Percentiles rank a stretch among this genome's conserved stretches.
Evolutionary conservation across 2,888 invertebrate genomes (phyloP).

Genomic region (Campaea margaritaria): DNA sequence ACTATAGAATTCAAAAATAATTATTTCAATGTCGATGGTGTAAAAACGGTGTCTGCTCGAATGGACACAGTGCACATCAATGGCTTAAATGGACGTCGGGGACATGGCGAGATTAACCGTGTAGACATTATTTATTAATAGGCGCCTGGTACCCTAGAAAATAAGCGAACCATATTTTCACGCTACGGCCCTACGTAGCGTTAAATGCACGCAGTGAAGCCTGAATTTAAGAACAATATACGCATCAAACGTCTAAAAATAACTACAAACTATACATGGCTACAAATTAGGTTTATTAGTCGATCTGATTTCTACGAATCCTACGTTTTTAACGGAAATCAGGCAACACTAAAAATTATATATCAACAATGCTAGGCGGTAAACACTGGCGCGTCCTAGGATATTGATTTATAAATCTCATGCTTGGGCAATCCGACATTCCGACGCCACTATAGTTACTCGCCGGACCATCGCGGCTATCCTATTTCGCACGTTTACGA

Average conservation of each 20-base stretch:
- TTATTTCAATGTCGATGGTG: slow-evolving; percentile 44
- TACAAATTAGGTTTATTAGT: not conserved
- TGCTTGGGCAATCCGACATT: slow-evolving; percentile 51
- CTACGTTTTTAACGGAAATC: slow-evolving; percentile 11
- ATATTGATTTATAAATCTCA: slow-evolving; percentile 64
- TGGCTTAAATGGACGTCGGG: slow-evolving; percentile 57
- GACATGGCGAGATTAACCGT: slow-evolving; percentile 71
- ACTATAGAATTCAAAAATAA: slow-evolving; percentile 26
- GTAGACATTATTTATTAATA: slow-evolving; percentile 78
- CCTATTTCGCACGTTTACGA: slow-evolving; percentile 14
- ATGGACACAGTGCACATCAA: slow-evolving; percentile 60
- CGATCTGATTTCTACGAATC: not conserved
- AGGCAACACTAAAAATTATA: slow-evolving; percentile 24
- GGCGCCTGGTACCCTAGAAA: slow-evolving; percentile 78
- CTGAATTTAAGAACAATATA: slow-evolving; percentile 43
- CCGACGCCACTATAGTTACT: slow-evolving; percentile 50
- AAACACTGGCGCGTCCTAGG: slow-evolving; percentile 53
- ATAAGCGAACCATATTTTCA: slow-evolving; percentile 75
- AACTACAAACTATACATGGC: slow-evolving; percentile 12
- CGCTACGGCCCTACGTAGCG: slow-evolving; percentile 72
- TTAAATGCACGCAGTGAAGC: slow-evolving; percentile 72
- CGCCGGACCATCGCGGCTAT: slow-evolving; percentile 28
- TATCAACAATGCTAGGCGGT: slow-evolving; percentile 40
- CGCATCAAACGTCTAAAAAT: slow-evolving; percentile 30
- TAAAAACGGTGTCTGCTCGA: slow-evolving; percentile 57